Percentiles rank a stretch among this genome's conserved stretches.
Evolutionary conservation across 2,888 invertebrate genomes (phyloP).

Genomic region (Meiosimyza platycephala): DNA sequence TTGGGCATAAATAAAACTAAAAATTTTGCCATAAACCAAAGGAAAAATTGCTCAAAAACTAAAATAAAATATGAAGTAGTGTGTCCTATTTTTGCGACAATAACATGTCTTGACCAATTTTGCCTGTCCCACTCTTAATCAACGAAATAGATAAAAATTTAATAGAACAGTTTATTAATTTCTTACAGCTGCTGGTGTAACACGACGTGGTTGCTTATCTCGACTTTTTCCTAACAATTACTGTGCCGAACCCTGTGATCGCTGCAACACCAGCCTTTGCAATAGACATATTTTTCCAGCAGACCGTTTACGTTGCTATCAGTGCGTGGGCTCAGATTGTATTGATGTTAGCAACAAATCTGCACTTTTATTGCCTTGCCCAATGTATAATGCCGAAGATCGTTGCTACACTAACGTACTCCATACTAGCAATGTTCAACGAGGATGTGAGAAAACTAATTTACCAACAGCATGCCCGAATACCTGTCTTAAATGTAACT

Average conservation of each 20-base stretch:
- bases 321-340: conserved; percentile 56
- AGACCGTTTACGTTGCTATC: conserved; percentile 56
- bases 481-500: conserved; percentile 60
- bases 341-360: conserved; percentile 50
- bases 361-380: conserved; percentile 53
- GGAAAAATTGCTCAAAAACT: too few relatives aligned
- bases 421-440: conserved; percentile 51
- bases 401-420: conserved; percentile 59
- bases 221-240: conserved; percentile 54
- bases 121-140: too few relatives aligned
- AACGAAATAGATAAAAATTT: too few relatives aligned
- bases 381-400: conserved; percentile 54
- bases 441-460: conserved; percentile 57
- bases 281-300: conserved; percentile 57
- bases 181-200: conserved; percentile 52
- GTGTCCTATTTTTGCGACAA: too few relatives aligned
- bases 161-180: not conserved
- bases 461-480: conserved; percentile 51
- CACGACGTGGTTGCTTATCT: conserved; percentile 57
- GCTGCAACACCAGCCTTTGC: conserved; percentile 56
- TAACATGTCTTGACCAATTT: too few relatives aligned
- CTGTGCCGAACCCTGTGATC: conserved; percentile 56
- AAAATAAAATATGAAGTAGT: too few relatives aligned
- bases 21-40: too few relatives aligned
- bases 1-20: too few relatives aligned